phyloP scores from a whole-genome alignment of 2,888 invertebrate genomes.

The Cantharis nigra region DNA sequence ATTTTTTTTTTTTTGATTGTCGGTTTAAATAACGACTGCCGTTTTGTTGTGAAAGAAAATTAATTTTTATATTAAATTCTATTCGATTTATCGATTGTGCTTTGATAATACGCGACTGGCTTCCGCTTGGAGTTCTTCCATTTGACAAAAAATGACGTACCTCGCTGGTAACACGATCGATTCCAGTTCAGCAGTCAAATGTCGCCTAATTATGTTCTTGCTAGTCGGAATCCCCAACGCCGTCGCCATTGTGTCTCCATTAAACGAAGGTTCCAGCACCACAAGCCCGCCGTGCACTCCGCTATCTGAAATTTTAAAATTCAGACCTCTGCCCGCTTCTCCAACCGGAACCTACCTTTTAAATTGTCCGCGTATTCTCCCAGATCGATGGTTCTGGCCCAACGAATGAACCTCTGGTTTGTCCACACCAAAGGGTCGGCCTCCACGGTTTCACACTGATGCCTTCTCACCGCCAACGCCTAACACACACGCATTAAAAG shows the following conservation, averaged over 20 bases:
- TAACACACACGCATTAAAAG: conserved; percentile 44
- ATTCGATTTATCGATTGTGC: conserved; percentile 48
- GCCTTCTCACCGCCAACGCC: conserved; percentile 84
- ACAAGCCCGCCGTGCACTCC: conserved; percentile 95
- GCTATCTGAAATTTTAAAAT: conserved; percentile 67
- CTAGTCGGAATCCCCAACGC: conserved; percentile 90
- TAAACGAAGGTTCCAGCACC: conserved; percentile 91
- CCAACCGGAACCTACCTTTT: conserved; percentile 67
- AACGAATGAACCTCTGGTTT: conserved; percentile 90
- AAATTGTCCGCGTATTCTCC: conserved; percentile 92
- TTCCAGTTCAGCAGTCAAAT: conserved; percentile 89
- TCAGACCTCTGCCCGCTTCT: background rate
- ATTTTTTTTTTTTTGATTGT: background rate
- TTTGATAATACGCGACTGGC: conserved; percentile 71
- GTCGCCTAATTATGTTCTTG: conserved; percentile 90
- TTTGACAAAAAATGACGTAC: conserved; percentile 86
- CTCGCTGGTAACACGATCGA: conserved; percentile 90
- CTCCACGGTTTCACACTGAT: conserved; percentile 86
- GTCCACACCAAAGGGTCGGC: conserved; percentile 96
- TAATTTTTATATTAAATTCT: background rate
- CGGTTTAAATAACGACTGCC: background rate
- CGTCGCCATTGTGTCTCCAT: conserved; percentile 92
- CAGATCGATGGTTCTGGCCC: conserved; percentile 92
- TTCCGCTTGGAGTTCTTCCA: conserved; percentile 82
- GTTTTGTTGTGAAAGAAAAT: background rate